Evolutionary conservation across 2,113 vertebrate species (phyloP).

Genomic region (Trochalopteron elliotii): DNA sequence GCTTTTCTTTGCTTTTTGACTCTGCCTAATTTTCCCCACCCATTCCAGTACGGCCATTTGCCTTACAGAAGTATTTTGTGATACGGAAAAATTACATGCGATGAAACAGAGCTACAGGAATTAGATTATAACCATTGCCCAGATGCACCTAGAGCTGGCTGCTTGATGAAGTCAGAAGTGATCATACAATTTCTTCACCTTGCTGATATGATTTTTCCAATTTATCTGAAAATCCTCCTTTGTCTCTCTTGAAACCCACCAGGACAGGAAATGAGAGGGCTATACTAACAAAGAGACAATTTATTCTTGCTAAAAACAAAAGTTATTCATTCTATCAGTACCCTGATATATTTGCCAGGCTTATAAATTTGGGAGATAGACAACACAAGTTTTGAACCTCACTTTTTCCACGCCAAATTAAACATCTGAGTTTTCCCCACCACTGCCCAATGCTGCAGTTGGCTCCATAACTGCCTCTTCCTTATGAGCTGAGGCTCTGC

Average conservation of each 20-base stretch:
- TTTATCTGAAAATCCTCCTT: background rate
- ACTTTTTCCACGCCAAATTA: background rate
- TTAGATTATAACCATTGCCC: background rate
- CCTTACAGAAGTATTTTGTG: background rate
- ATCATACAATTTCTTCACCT: background rate
- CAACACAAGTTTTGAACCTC: background rate
- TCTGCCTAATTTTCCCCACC: background rate
- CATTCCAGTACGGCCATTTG: background rate
- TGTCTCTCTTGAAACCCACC: background rate
- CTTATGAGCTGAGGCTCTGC: background rate
- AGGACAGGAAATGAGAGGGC: background rate
- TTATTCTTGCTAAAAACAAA: background rate
- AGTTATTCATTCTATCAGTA: background rate
- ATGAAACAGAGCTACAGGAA: background rate
- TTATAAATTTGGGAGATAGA: background rate
- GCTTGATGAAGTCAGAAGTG: background rate
- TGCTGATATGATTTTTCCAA: background rate
- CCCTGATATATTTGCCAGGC: background rate
- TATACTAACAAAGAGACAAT: background rate
- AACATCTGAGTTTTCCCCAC: background rate
- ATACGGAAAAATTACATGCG: fast-evolving
- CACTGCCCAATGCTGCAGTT: background rate
- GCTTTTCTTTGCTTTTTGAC: background rate
- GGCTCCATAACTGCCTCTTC: background rate
- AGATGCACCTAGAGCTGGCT: background rate